Evolutionary conservation across 1,140 invertebrate genomes (phyloP).

Genomic region (Homarus americanus): DNA sequence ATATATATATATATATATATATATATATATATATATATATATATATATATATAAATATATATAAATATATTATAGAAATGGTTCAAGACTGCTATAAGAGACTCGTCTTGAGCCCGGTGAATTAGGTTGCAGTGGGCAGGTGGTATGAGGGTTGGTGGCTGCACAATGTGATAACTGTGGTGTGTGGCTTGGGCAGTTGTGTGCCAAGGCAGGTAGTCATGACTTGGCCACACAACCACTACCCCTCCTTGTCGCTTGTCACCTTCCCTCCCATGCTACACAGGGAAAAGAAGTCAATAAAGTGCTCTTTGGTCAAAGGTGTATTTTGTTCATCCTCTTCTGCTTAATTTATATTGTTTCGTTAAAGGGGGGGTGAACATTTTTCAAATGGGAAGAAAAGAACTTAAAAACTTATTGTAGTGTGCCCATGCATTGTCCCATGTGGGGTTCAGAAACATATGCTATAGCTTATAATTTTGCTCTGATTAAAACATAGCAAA

Average conservation of each 20-base stretch:
- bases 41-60: background rate
- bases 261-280: constrained; percentile 67
- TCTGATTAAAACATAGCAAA: too few species aligned
- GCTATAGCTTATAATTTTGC: too few species aligned
- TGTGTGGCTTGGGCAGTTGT: constrained; percentile 64
- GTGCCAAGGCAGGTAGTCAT: constrained; percentile 55
- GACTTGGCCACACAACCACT: constrained; percentile 53
- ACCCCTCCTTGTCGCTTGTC: constrained; percentile 66
- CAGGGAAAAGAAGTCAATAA: constrained; percentile 70
- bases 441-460: too few species aligned
- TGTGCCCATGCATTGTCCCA: too few species aligned
- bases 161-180: constrained; percentile 60
- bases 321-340: constrained; percentile 14
- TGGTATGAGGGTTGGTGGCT: constrained; percentile 49
- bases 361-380: too few species aligned
- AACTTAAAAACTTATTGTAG: too few species aligned
- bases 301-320: constrained; percentile 67
- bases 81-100: constrained; percentile 14
- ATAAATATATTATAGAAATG: background rate
- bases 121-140: constrained; percentile 15
- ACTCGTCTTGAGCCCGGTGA: background rate
- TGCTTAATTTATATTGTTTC: too few species aligned
- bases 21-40: constrained; percentile 13
- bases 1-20: background rate
- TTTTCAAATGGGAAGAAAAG: too few species aligned